A percentile compares a stretch with the other conserved stretches of the same genome.
Evolutionary conservation across 2,888 invertebrate species (phyloP).

Genomic region (Leuctra nigra): DNA sequence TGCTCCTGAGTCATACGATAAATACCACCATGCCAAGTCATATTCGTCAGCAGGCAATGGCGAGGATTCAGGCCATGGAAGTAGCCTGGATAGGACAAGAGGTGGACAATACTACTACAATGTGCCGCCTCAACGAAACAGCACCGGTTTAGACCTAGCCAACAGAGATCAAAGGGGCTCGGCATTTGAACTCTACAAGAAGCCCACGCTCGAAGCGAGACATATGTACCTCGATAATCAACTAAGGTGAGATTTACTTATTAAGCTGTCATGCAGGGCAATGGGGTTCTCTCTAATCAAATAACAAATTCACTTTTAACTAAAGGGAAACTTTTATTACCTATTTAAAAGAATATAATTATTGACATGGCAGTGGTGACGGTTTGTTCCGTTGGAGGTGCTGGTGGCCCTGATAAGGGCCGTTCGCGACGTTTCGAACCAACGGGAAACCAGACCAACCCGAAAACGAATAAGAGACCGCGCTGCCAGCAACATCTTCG

Average conservation of each 20-base stretch:
- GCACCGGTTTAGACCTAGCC: conserved; percentile 58
- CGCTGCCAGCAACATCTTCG: too few relatives aligned
- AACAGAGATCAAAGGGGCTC: conserved; percentile 89
- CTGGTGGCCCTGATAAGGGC: too few relatives aligned
- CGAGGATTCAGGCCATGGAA: conserved; percentile 44
- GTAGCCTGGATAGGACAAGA: conserved; percentile 44
- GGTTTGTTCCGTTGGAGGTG: too few relatives aligned
- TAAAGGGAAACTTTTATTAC: too few relatives aligned
- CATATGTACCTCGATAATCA: conserved; percentile 36
- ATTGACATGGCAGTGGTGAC: too few relatives aligned
- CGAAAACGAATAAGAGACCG: too few relatives aligned
- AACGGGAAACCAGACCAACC: too few relatives aligned
- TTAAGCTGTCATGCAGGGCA: too few relatives aligned
- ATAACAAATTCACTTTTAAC: too few relatives aligned
- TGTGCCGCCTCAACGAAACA: conserved; percentile 38
- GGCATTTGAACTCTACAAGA: conserved; percentile 91
- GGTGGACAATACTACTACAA: conserved; percentile 48
- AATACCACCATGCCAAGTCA: conserved; percentile 45
- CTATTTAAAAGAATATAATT: too few relatives aligned
- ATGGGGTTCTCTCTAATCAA: too few relatives aligned
- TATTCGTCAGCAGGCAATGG: conserved; percentile 41
- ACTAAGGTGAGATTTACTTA: conserved; percentile 34
- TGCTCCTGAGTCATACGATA: conserved; percentile 30
- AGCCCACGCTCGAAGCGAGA: conserved; percentile 54
- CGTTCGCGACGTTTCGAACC: too few relatives aligned